Evolutionary conservation across 2,888 invertebrate species (phyloP).

Genomic region (Cactoblastis cactorum): DNA sequence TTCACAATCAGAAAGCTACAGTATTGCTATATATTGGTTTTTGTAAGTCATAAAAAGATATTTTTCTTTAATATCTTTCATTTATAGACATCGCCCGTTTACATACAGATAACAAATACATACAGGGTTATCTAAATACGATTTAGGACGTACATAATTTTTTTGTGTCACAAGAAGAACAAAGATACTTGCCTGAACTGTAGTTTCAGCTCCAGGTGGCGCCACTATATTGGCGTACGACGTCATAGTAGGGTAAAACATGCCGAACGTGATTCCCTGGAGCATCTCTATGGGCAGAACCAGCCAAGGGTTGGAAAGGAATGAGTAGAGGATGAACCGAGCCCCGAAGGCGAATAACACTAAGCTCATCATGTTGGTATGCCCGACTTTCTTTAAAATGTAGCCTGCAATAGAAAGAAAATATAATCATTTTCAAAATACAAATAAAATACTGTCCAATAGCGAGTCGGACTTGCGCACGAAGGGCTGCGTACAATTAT

Average conservation of each 20-base stretch:
- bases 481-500: too few species aligned
- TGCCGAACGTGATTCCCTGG: conserved; percentile 93
- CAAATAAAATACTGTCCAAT: too few species aligned
- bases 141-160: not conserved
- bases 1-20: too few species aligned
- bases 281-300: conserved; percentile 90
- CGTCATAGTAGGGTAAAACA: conserved; percentile 93
- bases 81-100: too few species aligned
- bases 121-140: too few species aligned
- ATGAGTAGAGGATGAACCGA: conserved; percentile 90
- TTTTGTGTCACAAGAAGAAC: not conserved
- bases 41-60: too few species aligned
- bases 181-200: conserved; percentile 83
- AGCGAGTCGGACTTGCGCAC: too few species aligned
- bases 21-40: too few species aligned
- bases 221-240: conserved; percentile 92
- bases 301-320: conserved; percentile 89
- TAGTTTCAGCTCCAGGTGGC: conserved; percentile 91
- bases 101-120: too few species aligned
- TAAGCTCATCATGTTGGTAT: conserved; percentile 89
- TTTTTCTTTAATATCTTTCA: too few species aligned
- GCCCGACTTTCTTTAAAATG: conserved; percentile 88
- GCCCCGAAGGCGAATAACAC: conserved; percentile 89
- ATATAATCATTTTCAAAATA: too few species aligned
- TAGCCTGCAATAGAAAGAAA: conserved; percentile 67